Evolutionary conservation across 2,113 vertebrate species (phyloP).

Genomic region (Cygnus buccinator): DNA sequence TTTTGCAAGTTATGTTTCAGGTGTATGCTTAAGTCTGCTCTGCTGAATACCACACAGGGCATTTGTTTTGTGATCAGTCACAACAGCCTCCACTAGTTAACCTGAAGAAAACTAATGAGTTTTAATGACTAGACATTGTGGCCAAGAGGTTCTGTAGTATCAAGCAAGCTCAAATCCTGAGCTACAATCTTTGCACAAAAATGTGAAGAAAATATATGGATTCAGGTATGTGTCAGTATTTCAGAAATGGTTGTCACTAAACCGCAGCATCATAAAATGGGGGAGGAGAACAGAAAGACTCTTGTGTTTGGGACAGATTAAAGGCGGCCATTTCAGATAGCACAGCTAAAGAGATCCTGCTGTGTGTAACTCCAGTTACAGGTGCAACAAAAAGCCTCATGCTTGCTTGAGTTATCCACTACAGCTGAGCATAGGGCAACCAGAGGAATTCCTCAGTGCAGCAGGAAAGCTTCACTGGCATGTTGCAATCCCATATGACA

Average conservation of each 20-base stretch:
- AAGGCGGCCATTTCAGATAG: not conserved
- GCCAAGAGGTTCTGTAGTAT: not conserved
- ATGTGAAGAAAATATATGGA: not conserved
- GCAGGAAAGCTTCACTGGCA: not conserved
- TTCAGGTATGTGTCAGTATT: not conserved
- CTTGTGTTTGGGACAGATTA: not conserved
- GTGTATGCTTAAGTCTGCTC: not conserved
- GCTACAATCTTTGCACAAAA: not conserved
- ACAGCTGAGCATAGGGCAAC: fast-evolving
- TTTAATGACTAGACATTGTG: not conserved
- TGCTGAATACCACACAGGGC: not conserved
- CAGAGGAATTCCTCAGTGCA: not conserved
- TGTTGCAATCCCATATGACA: fast-evolving
- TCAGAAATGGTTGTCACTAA: not conserved
- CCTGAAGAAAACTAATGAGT: not conserved
- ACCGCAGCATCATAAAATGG: not conserved
- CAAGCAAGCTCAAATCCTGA: not conserved
- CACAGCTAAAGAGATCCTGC: not conserved
- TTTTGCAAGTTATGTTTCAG: not conserved
- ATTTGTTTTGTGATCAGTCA: not conserved
- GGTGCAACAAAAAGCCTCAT: not conserved
- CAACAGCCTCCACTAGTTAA: not conserved
- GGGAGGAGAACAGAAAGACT: not conserved
- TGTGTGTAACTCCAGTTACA: not conserved
- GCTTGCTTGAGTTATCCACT: not conserved